These are phyloP conservation scores for Heterocephalus glaber DNA, from an alignment of 2,113 vertebrate species.

Conservation along the genomic window DNA sequence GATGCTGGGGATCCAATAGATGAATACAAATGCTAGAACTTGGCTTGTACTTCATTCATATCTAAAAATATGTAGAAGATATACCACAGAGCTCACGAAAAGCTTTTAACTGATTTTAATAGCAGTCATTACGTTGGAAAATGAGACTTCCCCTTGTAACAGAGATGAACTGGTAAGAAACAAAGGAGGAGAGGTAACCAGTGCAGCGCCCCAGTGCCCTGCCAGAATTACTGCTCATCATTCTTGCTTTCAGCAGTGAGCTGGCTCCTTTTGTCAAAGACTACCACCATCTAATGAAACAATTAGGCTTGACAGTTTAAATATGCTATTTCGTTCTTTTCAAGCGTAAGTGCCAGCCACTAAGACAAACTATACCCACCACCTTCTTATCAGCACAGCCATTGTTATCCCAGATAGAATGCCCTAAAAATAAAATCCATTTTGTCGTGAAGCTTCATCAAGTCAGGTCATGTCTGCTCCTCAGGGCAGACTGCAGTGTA, in stretches of 20 bases:
- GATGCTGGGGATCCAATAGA: constrained; percentile 61
- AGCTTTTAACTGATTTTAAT: constrained; percentile 83
- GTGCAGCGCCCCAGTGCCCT: constrained; percentile 77
- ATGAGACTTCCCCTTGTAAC: constrained; percentile 77
- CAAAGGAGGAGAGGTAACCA: constrained; percentile 78
- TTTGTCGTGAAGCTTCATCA: constrained; percentile 84
- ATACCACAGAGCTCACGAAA: constrained; percentile 67
- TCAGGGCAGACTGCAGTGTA: constrained; percentile 82
- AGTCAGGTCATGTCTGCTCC: constrained; percentile 85
- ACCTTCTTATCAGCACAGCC: constrained; percentile 84
- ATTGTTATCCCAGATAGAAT: constrained; percentile 86
- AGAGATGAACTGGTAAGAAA: constrained; percentile 82
- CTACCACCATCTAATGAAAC: constrained; percentile 86
- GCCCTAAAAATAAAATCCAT: constrained; percentile 89
- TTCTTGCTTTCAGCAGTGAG: constrained; percentile 83
- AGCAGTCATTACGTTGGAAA: constrained; percentile 82
- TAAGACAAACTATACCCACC: constrained; percentile 84
- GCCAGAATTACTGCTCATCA: constrained; percentile 82
- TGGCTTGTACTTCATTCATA: constrained; percentile 71
- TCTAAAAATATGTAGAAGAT: constrained; percentile 77
- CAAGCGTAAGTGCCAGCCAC: constrained; percentile 83
- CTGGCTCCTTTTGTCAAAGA: constrained; percentile 83
- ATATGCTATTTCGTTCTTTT: constrained; percentile 84
- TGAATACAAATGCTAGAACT: constrained; percentile 68
- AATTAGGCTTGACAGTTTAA: constrained; percentile 87